Evolutionary conservation across 2,888 invertebrate species (phyloP), one percentile per base, ranked within the genome.

Genomic region (Artemia sp.): DNA sequence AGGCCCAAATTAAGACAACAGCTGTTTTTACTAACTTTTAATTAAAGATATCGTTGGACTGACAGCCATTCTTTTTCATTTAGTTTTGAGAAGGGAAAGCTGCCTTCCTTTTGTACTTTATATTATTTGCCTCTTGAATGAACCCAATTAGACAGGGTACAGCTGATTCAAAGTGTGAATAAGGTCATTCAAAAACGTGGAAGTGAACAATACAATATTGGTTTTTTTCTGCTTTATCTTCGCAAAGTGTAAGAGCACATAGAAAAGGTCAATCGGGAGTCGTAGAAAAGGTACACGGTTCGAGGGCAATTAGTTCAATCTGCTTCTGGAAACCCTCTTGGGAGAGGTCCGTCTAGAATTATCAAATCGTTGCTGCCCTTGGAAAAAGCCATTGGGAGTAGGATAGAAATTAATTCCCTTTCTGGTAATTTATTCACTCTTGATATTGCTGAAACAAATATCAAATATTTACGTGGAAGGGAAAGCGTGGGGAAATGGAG

Each of bases 241-340:
- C 38, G 38, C 38, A 38, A 38, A 38, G 38, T 38, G 38, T 38
- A 38, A 38, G 38, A 38, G 38, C 38, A 58, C 64, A 58, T 10
- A 58, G 64, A 58, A 58, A 38, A 58, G 64, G 64, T 58, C 64
- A 58, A 24, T 58, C 64, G 64, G 64, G 64, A 58, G 64, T 24
- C 11, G 64, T 58, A 58, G 64, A 58, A 24, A 58, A 58, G 64
- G 64, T 58, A 58, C 64, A 58, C 64, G 64, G 24, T 24, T 58
- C 64, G n/a, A 9, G 64, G n/a, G 64, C 64, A 58, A 58, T 58
- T 58, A 58, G 64, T 19, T 24, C 64, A 58, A 58, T 58, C 64
- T 58, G 64, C 64, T 58, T 58, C 64, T n/a, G 64, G 24, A 58
- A 58, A 58, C 64, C 64, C 64, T 24, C 64, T 38, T 10, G 64